Conservation (phyloP, 2,113 vertebrate genomes). For the Brachyhypopomus gauderio region DNA sequence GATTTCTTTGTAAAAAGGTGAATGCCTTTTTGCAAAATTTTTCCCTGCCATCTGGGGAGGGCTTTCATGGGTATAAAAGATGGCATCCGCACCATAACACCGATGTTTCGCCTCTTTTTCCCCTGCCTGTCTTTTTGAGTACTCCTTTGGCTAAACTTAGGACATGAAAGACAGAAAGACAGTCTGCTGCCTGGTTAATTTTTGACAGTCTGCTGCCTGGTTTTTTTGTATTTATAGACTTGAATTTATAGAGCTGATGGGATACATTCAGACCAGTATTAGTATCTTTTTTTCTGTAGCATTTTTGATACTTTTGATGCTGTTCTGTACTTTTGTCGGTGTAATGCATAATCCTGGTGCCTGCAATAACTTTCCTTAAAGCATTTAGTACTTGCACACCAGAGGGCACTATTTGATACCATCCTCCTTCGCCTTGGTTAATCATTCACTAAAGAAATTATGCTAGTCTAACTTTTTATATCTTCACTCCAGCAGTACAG, state of each 20-base stretch:
- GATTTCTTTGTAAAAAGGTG: constrained; percentile 69
- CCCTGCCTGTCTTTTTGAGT: constrained; percentile 53
- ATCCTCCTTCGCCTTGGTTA: not conserved
- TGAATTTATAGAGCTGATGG: too few species aligned
- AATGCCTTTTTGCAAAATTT: constrained; percentile 66
- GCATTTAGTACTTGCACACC: constrained; percentile 28
- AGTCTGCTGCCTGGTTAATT: not conserved
- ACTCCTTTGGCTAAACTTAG: constrained; percentile 33
- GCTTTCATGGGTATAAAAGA: constrained; percentile 57
- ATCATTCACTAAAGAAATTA: not conserved
- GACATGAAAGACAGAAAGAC: not conserved
- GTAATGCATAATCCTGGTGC: not conserved
- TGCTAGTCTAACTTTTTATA: not conserved
- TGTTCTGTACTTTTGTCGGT: not conserved
- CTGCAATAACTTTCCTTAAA: not conserved
- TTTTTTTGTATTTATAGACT: not conserved
- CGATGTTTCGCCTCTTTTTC: constrained; percentile 59
- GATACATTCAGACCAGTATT: too few species aligned
- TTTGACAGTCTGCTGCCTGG: constrained; percentile 2
- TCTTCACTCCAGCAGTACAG: not conserved
- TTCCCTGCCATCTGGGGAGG: constrained; percentile 64
- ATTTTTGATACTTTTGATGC: not conserved
- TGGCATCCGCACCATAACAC: constrained; percentile 61
- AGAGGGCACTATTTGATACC: constrained; percentile 54
- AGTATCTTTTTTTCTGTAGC: not conserved